These are phyloP conservation scores for Luscinia luscinia DNA, from an alignment of 2,797 vertebrate species.

Conservation along the genomic window DNA sequence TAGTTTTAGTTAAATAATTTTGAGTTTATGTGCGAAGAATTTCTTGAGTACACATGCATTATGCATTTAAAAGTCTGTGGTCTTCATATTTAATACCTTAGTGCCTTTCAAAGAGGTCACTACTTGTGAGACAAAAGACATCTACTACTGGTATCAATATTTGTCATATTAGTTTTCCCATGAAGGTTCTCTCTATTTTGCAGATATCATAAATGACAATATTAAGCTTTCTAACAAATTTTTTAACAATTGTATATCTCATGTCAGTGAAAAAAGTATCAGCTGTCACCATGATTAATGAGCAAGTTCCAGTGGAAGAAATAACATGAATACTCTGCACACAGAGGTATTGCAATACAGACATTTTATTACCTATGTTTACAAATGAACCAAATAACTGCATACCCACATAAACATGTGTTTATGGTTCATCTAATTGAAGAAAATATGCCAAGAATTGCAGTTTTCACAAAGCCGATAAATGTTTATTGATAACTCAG, in stretches of 20 bases:
- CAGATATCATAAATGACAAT: conserved; percentile 28
- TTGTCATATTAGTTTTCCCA: not conserved
- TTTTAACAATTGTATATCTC: conserved; percentile 44
- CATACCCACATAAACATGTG: not conserved
- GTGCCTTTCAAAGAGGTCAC: not conserved
- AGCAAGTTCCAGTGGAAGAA: conserved; percentile 22
- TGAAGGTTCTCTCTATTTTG: conserved; percentile 17
- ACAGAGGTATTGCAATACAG: not conserved
- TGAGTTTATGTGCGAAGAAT: not conserved
- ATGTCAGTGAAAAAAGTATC: conserved; percentile 23
- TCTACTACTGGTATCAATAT: not conserved
- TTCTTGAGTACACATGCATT: not conserved
- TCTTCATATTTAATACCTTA: not conserved
- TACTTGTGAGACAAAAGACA: not conserved
- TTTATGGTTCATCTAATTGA: conserved; percentile 17
- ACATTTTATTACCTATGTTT: conserved; percentile 28
- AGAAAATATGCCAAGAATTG: conserved; percentile 9
- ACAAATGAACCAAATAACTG: conserved; percentile 34
- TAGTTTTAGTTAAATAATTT: not conserved
- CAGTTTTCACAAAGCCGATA: not conserved
- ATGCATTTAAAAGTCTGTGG: not conserved
- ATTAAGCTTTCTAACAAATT: conserved; percentile 50
- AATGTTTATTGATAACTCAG: not conserved
- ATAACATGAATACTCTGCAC: conserved; percentile 1
- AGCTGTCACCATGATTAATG: conserved; percentile 57